Evolutionary conservation across 2,888 invertebrate genomes (phyloP).

Genomic region (Drosophila paranaensis): DNA sequence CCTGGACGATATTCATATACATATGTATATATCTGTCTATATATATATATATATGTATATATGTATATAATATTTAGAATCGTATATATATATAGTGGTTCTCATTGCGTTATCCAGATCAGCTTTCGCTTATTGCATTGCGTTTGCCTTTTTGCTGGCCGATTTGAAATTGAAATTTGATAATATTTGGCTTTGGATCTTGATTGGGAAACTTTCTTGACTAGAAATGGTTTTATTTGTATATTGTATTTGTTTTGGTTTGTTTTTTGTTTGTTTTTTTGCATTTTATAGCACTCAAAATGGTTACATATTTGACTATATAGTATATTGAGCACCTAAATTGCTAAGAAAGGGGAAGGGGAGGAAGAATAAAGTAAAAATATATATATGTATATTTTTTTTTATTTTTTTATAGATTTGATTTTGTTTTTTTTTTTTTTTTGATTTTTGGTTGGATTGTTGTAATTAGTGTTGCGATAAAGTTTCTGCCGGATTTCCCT

Average conservation of each 20-base stretch:
- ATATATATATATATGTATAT: neutral
- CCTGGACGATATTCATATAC: conserved; percentile 8
- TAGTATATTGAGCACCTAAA: conserved; percentile 83
- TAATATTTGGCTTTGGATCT: conserved; percentile 26
- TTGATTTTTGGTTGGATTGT: conserved; percentile 70
- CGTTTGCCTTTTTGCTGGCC: conserved; percentile 23
- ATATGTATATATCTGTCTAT: neutral
- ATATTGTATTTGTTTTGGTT: conserved; percentile 10
- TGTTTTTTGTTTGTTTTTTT: conserved; percentile 46
- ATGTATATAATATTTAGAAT: conserved; percentile 4
- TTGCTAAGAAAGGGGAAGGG: conserved; percentile 84
- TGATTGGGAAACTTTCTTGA: conserved; percentile 47
- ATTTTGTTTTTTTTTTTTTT: conserved; percentile 57
- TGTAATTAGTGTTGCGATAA: conserved; percentile 83
- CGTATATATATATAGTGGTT: neutral
- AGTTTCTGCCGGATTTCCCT: conserved; percentile 52
- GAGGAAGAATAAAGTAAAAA: conserved; percentile 85
- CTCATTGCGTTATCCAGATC: conserved; percentile 32
- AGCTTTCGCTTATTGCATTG: conserved; percentile 19
- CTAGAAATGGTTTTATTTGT: conserved; percentile 42
- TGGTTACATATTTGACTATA: conserved; percentile 76
- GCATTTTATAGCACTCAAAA: conserved; percentile 75
- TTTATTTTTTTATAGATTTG: conserved; percentile 59
- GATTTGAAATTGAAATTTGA: conserved; percentile 18
- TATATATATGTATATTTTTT: conserved; percentile 76